Percentiles rank a stretch among this genome's conserved stretches.
Evolutionary conservation across 2,888 invertebrate species (phyloP).

Genomic region (Polietes domitor): DNA sequence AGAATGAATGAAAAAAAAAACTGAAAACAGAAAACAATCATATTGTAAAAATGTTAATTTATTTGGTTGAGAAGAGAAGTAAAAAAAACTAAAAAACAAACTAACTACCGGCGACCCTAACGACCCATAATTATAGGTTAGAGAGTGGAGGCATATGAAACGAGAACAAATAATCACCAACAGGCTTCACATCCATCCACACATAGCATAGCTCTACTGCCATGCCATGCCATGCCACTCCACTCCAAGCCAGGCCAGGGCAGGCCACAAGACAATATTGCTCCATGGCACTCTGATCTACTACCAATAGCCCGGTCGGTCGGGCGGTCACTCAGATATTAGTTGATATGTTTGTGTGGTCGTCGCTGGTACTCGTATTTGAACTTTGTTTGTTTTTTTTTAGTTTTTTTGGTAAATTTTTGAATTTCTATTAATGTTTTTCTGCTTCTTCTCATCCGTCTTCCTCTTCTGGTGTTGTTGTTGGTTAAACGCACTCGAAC

Average conservation of each 20-base stretch:
- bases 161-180: conserved; percentile 62
- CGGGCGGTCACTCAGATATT: not conserved
- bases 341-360: not conserved
- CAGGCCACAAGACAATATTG: not conserved
- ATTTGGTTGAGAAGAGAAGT: conserved; percentile 49
- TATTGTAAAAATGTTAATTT: conserved; percentile 49
- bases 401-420: conserved; percentile 35
- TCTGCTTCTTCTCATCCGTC: conserved; percentile 3
- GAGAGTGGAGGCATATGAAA: conserved; percentile 57
- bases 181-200: conserved; percentile 49
- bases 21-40: conserved; percentile 21
- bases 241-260: not conserved
- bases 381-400: conserved; percentile 19
- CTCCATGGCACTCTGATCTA: conserved; percentile 1
- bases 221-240: not conserved
- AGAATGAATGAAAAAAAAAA: conserved; percentile 29
- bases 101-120: conserved; percentile 66
- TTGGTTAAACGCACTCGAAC: not conserved
- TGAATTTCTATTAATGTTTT: conserved; percentile 38
- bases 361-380: conserved; percentile 1
- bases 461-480: conserved; percentile 13
- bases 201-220: not conserved
- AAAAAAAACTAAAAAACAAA: conserved; percentile 51
- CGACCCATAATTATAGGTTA: conserved; percentile 69
- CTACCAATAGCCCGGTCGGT: not conserved